phyloP scores from a whole-genome alignment of 2,113 vertebrate species.

The Hydropotes inermis region DNA sequence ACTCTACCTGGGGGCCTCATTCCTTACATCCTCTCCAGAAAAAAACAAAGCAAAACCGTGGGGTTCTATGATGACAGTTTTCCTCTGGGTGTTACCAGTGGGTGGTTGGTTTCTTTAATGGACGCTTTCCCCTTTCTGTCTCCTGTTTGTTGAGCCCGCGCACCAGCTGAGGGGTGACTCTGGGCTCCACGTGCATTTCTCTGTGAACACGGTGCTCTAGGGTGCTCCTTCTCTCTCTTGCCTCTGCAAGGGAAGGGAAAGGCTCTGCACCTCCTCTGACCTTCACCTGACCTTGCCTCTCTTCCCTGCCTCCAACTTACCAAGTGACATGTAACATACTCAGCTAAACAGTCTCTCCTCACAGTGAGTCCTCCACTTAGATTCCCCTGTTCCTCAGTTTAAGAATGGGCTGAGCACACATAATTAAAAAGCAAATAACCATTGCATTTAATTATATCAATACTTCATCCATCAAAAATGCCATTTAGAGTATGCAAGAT shows the following conservation, averaged over 20 bases:
- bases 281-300: background rate
- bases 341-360: background rate
- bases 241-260: background rate
- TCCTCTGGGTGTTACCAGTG: background rate
- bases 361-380: too few species aligned
- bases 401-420: fast-evolving
- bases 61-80: fast-evolving
- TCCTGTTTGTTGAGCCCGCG: background rate
- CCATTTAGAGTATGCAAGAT: background rate
- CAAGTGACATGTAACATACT: too few species aligned
- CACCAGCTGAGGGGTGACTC: fast-evolving
- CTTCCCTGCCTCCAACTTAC: background rate
- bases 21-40: too few species aligned
- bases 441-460: background rate
- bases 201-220: fast-evolving
- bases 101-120: fast-evolving
- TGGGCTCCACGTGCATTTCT: fast-evolving
- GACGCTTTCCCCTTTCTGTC: fast-evolving
- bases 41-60: background rate
- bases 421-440: background rate
- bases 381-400: background rate
- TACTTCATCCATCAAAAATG: background rate
- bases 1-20: fast-evolving
- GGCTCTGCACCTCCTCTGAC: background rate
- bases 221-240: fast-evolving